Percentiles rank a stretch among this genome's conserved stretches.
Evolutionary conservation across 2,113 vertebrate genomes (phyloP).

Genomic region (Nibea coibor): DNA sequence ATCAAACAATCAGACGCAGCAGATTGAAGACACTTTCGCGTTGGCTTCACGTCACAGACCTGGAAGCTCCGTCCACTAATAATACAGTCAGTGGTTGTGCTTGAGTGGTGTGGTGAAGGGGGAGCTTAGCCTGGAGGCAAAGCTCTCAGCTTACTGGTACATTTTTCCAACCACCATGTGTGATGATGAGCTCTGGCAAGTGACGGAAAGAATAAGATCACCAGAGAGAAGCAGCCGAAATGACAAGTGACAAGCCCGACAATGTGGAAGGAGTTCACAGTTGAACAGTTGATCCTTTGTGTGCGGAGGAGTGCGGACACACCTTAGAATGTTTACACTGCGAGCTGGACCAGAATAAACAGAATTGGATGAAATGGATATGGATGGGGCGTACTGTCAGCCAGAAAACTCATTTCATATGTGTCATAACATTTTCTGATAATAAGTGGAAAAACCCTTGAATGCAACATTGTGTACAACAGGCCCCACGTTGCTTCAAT

Average conservation of each 20-base stretch:
- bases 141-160: background rate
- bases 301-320: background rate
- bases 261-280: background rate
- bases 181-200: background rate
- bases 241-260: background rate
- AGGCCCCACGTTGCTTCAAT: constrained; percentile 18
- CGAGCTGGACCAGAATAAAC: background rate
- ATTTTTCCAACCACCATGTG: background rate
- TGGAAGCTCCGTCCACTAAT: too few relatives aligned
- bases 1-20: too few relatives aligned
- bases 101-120: background rate
- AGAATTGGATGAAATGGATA: background rate
- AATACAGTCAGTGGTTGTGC: background rate
- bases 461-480: constrained; percentile 5
- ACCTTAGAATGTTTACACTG: background rate
- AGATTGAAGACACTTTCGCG: too few relatives aligned
- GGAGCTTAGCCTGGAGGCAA: background rate
- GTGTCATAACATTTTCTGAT: background rate
- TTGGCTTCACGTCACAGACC: too few relatives aligned
- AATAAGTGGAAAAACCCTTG: background rate
- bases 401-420: background rate
- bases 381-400: background rate
- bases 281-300: background rate
- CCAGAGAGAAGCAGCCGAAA: background rate
- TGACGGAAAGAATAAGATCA: background rate